phyloP scores from a whole-genome alignment of 2,888 invertebrate genomes.

The Scaptomyza reducta region DNA sequence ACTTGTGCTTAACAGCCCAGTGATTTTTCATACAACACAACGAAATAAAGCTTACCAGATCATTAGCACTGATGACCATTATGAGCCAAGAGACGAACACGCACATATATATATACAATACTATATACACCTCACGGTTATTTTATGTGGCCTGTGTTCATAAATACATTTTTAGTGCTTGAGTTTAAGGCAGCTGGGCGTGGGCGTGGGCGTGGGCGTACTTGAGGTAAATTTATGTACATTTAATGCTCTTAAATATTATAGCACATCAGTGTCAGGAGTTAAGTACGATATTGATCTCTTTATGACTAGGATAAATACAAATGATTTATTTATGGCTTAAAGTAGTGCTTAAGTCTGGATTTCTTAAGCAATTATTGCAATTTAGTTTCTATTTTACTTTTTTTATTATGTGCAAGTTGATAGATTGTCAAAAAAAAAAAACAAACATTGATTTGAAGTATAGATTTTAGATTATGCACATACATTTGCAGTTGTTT shows the following conservation, averaged over 20 bases:
- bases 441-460: no score
- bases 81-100: slow-evolving; percentile 53
- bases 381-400: no score
- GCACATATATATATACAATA: slow-evolving; percentile 13
- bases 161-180: slow-evolving; percentile 33
- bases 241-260: slow-evolving; percentile 34
- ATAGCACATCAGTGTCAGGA: not conserved
- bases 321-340: not conserved
- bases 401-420: no score
- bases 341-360: not conserved
- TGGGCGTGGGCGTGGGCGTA: slow-evolving; percentile 40
- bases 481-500: not conserved
- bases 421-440: no score
- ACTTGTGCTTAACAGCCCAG: slow-evolving; percentile 38
- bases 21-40: slow-evolving; percentile 65
- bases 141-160: slow-evolving; percentile 14
- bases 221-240: slow-evolving; percentile 40
- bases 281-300: slow-evolving; percentile 3
- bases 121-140: slow-evolving; percentile 3
- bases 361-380: no score
- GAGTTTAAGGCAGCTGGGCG: slow-evolving; percentile 26
- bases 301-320: not conserved
- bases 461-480: no score
- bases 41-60: slow-evolving; percentile 47
- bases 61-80: slow-evolving; percentile 72